Evolutionary conservation across 2,113 vertebrate genomes (phyloP), one percentile per base, ranked within the genome.

Genomic region (Rutilus rutilus): DNA sequence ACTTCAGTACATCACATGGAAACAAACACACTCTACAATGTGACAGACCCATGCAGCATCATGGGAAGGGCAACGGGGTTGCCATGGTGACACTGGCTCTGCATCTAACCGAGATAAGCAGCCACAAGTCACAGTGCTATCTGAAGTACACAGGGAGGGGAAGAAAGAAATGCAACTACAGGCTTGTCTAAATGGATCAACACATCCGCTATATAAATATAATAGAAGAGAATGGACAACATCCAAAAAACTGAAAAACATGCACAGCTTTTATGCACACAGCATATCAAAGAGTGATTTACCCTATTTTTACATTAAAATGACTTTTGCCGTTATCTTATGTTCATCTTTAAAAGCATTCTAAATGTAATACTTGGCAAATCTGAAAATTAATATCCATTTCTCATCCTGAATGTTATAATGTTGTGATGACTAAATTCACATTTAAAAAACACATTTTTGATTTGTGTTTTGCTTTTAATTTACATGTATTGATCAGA

Each of bases 21-120:
- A 39, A 57, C 47, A 83, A 36, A 64, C 54, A 77, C 73, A 78
- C 19, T 25, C 30, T 25, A 23, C n/a, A 54, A 69, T 36, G 76
- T 42, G 27, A 76, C 45, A 67, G 57, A 87, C 21, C 25, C 74
- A 25, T 67, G 78, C 14, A 27, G 15, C 30, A 73, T 25, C 39
- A 79, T 11, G 33, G 64, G 75, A 79, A 36, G 65, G 75, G 14
- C 83, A 87, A 57, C 15, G 23, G 15, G 77, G 84, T 85, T 85
- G 75, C 54, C 76, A 79, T 85, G 84, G 78, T 67, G 45, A 85
- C 84, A 62, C 52, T 4, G 54, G 19, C 25, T 23, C 39, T 65
- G 83, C 73, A 80, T 86, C 77, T 69, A 59, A 42, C 77, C n/a
- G 50, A 59, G 76, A 80, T 59, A 78, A 86, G 65, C 50, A 67